Evolutionary conservation across 2,888 invertebrate species (phyloP), one percentile per base, ranked within the genome.

Genomic region (Dexiosoma caninum): DNA sequence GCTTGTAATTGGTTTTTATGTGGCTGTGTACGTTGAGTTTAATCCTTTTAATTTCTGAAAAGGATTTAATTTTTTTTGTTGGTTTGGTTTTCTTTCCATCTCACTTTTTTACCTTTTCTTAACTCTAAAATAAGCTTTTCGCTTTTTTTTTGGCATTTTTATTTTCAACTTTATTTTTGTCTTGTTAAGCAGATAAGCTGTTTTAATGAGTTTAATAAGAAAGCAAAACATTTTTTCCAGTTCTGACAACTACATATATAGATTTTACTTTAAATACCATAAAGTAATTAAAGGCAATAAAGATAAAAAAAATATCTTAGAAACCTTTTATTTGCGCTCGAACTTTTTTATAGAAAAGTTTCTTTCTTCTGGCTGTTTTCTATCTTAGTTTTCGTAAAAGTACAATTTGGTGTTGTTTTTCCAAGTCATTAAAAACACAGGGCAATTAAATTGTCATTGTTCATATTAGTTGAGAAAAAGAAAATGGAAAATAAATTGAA

Each of bases 381-480:
- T 40, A 2, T 44, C 42, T 55, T 30, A 49, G 55, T 77, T 55
- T 46, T 21, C 30, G 19, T 46, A 55, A 32, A 49, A 60, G 53
- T 44, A 67, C 16, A 59, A 23, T 75, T 60, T 62, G 14, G 27
- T 69, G 27, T 23, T 59, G 32, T 64, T n/a, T 66, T 64, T 60
- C 55, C 21, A 75, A 72, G 72, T 72, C 76, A 12, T 72, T 81
- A 77, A 72, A 81, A 77, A 72, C 67, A 77, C 64, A 81, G 69
- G 77, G 67, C 81, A 81, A 81, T 81, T 81, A 81, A 72, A 81
- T 64, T 77, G 77, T 77, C 77, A 72, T 81, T 72, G 72, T 59
- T n/a, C n/a, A n/a, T 30, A 49, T 55, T 62, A 76, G 30, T 49
- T 49, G n/a, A 46, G 32, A 49, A 42, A 32, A n/a, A 21, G n/a